These are phyloP conservation scores for Cyrtorhinus lividipennis DNA, from an alignment of 1,140 invertebrate genomes.

Conservation along the genomic window DNA sequence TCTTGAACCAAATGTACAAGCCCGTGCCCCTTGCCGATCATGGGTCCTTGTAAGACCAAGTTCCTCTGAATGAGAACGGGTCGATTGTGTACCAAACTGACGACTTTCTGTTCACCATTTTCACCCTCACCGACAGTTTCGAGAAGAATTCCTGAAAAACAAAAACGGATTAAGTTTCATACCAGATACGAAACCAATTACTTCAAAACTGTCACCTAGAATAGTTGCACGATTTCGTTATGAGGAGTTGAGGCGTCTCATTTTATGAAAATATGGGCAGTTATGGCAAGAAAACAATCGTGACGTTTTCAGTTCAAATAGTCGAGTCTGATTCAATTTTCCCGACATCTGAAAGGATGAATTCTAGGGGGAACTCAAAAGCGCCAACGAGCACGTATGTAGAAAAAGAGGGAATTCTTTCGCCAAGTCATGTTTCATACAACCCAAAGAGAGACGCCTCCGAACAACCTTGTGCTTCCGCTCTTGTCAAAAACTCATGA, in stretches of 20 bases:
- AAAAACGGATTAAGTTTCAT: not conserved
- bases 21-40: slow-evolving; percentile 5
- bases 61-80: slow-evolving; percentile 19
- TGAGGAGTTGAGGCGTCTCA: too few relatives aligned
- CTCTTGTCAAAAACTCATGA: slow-evolving; percentile 2
- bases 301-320: too few relatives aligned
- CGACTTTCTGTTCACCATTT: slow-evolving; percentile 11
- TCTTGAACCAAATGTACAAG: slow-evolving; percentile 14
- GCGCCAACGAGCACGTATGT: too few relatives aligned
- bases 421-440: too few relatives aligned
- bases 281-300: too few relatives aligned
- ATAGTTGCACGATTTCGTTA: too few relatives aligned
- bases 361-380: too few relatives aligned
- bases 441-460: not conserved
- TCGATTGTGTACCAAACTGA: slow-evolving; percentile 15
- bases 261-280: too few relatives aligned
- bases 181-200: not conserved
- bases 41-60: slow-evolving; percentile 10
- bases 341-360: too few relatives aligned
- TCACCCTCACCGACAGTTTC: slow-evolving; percentile 17
- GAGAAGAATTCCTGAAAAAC: slow-evolving; percentile 17
- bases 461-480: not conserved
- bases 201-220: too few relatives aligned
- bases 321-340: too few relatives aligned
- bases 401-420: too few relatives aligned